phyloP scores from a whole-genome alignment of 2,888 invertebrate species.

The Lysandra coridon region DNA sequence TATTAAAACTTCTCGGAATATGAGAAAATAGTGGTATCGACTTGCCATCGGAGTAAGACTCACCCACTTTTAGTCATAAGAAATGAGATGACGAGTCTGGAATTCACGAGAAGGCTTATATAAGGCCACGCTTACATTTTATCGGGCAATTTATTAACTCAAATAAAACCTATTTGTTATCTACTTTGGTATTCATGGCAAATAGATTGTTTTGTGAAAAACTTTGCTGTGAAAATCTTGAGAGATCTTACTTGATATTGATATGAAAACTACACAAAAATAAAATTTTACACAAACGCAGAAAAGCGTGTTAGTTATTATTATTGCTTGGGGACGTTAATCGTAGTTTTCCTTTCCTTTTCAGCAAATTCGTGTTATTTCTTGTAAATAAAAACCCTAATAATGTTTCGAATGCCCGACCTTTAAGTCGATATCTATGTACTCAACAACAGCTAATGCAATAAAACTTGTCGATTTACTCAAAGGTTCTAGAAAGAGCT shows the following conservation, averaged over 20 bases:
- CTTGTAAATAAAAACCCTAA: not conserved
- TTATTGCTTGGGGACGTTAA: not conserved
- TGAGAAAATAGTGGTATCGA: conserved; percentile 17
- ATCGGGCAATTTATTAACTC: conserved; percentile 9
- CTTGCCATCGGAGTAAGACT: not conserved
- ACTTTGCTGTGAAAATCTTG: not conserved
- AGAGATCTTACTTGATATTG: not conserved
- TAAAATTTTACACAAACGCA: no score
- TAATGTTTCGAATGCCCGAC: not conserved
- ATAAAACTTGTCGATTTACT: conserved; percentile 15
- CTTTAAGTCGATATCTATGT: not conserved
- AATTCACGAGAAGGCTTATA: not conserved
- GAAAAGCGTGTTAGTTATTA: not conserved
- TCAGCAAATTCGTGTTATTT: not conserved
- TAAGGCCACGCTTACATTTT: conserved; percentile 13
- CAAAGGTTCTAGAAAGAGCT: not conserved
- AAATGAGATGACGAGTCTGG: conserved; percentile 16
- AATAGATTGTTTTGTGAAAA: not conserved
- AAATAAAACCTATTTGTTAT: not conserved
- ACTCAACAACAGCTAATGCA: not conserved
- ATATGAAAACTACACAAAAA: no score
- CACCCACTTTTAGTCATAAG: not conserved
- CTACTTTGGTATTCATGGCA: not conserved
- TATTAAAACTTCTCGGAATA: conserved; percentile 8
- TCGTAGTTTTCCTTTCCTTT: not conserved